A percentile compares a stretch with the other conserved stretches of the same genome.
Evolutionary conservation across 2,113 vertebrate species (phyloP).

Genomic region (Myotis brandtii): DNA sequence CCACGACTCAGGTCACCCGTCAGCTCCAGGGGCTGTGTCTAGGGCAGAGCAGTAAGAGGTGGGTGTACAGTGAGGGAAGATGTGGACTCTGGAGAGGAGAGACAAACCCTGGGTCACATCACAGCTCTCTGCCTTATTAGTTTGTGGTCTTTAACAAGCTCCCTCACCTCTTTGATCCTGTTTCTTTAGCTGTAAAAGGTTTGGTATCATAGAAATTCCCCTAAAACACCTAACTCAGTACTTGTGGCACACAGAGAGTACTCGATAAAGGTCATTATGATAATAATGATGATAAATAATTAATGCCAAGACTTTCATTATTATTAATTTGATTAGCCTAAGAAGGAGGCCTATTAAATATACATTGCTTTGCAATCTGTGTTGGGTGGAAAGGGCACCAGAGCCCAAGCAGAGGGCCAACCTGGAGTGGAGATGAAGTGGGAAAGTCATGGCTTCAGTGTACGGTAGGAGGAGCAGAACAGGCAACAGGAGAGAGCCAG

Average conservation of each 20-base stretch:
- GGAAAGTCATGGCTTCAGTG: neutral
- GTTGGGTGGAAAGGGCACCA: neutral
- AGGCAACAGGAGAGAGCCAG: neutral
- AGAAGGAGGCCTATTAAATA: neutral
- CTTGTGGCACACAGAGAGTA: neutral
- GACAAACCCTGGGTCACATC: neutral
- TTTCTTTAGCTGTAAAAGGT: neutral
- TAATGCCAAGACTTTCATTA: neutral
- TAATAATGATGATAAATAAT: neutral
- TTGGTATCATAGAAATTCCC: neutral
- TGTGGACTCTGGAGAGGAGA: neutral
- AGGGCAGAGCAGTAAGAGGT: accelerated
- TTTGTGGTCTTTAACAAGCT: neutral
- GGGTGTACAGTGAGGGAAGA: too few species aligned
- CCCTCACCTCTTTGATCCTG: neutral
- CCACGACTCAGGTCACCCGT: neutral
- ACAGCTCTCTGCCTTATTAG: neutral
- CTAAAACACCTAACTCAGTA: neutral
- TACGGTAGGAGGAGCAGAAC: neutral
- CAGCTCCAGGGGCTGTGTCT: accelerated
- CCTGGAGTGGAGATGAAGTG: neutral
- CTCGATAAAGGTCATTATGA: neutral
- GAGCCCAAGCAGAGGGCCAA: neutral
- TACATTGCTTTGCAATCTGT: neutral
- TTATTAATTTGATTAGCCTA: neutral